Evolutionary conservation across 1,140 invertebrate genomes (phyloP).

Genomic region (Lordiphosa mommai): DNA sequence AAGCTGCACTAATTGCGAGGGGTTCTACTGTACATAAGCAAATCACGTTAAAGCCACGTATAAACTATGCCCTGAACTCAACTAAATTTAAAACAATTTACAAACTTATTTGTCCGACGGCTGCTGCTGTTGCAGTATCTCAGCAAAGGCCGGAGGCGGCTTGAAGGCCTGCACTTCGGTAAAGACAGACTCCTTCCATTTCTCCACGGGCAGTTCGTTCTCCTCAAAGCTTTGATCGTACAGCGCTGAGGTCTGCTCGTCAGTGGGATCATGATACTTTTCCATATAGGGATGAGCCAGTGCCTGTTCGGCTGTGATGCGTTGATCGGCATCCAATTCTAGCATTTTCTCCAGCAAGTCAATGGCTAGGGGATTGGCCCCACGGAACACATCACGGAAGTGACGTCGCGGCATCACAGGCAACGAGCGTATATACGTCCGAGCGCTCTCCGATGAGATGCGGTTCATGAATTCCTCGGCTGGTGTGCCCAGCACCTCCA

Average conservation of each 20-base stretch:
- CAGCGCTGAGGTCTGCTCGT: constrained; percentile 92
- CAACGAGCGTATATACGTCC: constrained; percentile 96
- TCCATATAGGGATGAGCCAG: constrained; percentile 92
- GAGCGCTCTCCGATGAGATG: constrained; percentile 95
- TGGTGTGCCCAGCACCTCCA: constrained; percentile 96
- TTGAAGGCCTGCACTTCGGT: constrained; percentile 88
- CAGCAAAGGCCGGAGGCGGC: constrained; percentile 80
- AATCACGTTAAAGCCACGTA: not conserved
- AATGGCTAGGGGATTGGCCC: constrained; percentile 96
- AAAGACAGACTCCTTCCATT: constrained; percentile 94
- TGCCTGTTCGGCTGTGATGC: constrained; percentile 96
- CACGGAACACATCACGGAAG: constrained; percentile 94
- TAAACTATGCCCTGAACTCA: not conserved
- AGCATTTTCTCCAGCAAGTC: constrained; percentile 97
- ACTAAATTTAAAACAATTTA: constrained; percentile 7
- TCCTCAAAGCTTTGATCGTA: constrained; percentile 98
- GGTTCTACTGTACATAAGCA: too few species aligned
- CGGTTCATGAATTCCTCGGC: constrained; percentile 94
- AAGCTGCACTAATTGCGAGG: too few species aligned
- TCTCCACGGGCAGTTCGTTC: constrained; percentile 94
- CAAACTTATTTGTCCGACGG: constrained; percentile 27
- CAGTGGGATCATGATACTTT: constrained; percentile 95
- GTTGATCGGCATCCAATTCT: constrained; percentile 95
- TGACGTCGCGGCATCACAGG: constrained; percentile 93
- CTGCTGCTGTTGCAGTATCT: constrained; percentile 60